Percentiles rank a stretch among this genome's conserved stretches.
Evolutionary conservation across 2,113 vertebrate genomes (phyloP).

Genomic region (Elgaria multicarinata): DNA sequence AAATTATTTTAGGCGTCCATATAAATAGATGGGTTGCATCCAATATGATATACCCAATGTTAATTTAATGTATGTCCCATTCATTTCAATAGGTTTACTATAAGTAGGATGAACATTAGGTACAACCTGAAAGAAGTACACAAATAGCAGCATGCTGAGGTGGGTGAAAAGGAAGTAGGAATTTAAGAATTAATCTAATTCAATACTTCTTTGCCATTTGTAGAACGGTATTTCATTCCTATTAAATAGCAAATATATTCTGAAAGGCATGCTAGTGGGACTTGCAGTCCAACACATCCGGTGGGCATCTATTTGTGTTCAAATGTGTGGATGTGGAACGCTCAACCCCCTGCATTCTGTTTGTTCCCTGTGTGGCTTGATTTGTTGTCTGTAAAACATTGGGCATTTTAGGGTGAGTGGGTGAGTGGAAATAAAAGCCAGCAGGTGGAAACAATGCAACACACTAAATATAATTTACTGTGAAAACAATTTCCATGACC

Average conservation of each 20-base stretch:
- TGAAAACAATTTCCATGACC: constrained; percentile 16
- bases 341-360: background rate
- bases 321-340: too few species aligned
- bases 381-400: background rate
- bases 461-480: constrained; percentile 5
- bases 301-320: too few species aligned
- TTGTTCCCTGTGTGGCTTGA: background rate
- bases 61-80: too few species aligned
- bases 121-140: background rate
- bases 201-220: background rate
- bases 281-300: background rate
- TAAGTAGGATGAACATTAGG: too few species aligned
- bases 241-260: too few species aligned
- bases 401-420: background rate
- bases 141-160: background rate
- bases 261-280: background rate
- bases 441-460: background rate
- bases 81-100: background rate
- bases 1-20: background rate
- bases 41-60: too few species aligned
- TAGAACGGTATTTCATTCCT: background rate
- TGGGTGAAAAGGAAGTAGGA: background rate
- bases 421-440: background rate
- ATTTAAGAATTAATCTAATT: background rate
- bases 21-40: background rate